Conservation (phyloP, 2,797 vertebrate species). For the Meda fulgida region DNA sequence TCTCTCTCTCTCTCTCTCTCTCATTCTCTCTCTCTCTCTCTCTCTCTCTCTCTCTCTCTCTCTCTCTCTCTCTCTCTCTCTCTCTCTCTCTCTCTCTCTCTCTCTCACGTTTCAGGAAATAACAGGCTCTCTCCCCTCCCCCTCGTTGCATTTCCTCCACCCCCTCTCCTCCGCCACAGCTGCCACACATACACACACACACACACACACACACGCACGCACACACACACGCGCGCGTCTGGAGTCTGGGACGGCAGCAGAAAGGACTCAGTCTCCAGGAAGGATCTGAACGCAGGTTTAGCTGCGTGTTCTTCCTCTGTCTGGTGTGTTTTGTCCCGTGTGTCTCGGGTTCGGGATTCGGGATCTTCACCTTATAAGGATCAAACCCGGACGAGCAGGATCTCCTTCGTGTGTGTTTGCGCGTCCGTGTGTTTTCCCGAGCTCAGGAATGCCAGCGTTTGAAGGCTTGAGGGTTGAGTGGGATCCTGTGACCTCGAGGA, state of each 20-base stretch:
- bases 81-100: not conserved
- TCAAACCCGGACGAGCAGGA: slow-evolving; percentile 12
- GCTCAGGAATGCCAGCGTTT: slow-evolving; percentile 48
- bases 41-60: slow-evolving; percentile 17
- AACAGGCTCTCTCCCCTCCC: slow-evolving; percentile 53
- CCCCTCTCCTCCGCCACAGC: slow-evolving; percentile 52
- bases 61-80: slow-evolving; percentile 16
- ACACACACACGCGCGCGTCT: slow-evolving; percentile 25
- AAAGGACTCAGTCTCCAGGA: slow-evolving; percentile 13
- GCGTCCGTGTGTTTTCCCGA: not conserved
- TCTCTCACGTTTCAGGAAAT: slow-evolving; percentile 52
- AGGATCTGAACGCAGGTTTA: not conserved
- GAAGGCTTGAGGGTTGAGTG: not conserved
- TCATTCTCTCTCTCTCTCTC: too few species aligned
- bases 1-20: slow-evolving; percentile 17
- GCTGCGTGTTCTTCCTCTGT: not conserved
- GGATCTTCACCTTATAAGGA: slow-evolving; percentile 41
- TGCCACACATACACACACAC: slow-evolving; percentile 47
- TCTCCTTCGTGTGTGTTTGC: not conserved
- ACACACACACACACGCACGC: slow-evolving; percentile 47
- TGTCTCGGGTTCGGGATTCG: not conserved
- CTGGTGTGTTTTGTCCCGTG: not conserved
- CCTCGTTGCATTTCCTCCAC: slow-evolving; percentile 37
- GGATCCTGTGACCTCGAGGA: not conserved
- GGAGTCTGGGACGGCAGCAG: slow-evolving; percentile 55